These are phyloP conservation scores for Corbicula japonica DNA, from an alignment of 2,888 invertebrate species.

Conservation along the genomic window DNA sequence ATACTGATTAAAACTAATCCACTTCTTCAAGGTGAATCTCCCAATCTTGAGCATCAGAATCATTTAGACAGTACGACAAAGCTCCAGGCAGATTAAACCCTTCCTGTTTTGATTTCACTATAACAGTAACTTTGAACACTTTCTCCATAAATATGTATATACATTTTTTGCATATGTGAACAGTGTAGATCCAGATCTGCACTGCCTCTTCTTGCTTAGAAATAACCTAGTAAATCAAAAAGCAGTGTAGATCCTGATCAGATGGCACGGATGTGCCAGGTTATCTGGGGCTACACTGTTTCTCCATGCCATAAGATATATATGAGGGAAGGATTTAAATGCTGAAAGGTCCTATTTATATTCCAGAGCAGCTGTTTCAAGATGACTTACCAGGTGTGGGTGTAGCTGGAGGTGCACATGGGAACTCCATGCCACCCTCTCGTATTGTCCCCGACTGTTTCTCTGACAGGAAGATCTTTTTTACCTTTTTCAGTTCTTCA, in stretches of 20 bases:
- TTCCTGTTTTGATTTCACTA: too few species aligned
- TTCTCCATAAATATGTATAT: too few species aligned
- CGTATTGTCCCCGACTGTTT: slow-evolving; percentile 78
- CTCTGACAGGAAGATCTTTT: slow-evolving; percentile 81
- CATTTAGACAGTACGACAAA: too few species aligned
- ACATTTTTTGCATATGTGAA: too few species aligned
- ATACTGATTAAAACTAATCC: too few species aligned
- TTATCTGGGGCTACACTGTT: too few species aligned
- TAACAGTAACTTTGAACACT: too few species aligned
- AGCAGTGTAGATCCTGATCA: background rate
- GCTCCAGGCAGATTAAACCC: too few species aligned
- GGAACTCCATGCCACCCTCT: slow-evolving; percentile 78
- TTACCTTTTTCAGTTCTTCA: slow-evolving; percentile 67
- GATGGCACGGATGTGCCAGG: background rate
- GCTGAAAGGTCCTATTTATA: background rate
- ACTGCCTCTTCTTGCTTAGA: background rate
- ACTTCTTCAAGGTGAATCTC: too few species aligned
- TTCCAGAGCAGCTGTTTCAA: background rate
- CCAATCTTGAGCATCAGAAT: too few species aligned
- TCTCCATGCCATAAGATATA: too few species aligned
- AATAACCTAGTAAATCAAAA: background rate
- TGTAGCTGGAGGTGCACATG: slow-evolving; percentile 83
- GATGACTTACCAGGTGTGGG: slow-evolving; percentile 81
- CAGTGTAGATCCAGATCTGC: too few species aligned
- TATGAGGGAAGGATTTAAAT: background rate